phyloP scores from a whole-genome alignment of 2,888 invertebrate genomes.

The Eupelmus urozonus region DNA sequence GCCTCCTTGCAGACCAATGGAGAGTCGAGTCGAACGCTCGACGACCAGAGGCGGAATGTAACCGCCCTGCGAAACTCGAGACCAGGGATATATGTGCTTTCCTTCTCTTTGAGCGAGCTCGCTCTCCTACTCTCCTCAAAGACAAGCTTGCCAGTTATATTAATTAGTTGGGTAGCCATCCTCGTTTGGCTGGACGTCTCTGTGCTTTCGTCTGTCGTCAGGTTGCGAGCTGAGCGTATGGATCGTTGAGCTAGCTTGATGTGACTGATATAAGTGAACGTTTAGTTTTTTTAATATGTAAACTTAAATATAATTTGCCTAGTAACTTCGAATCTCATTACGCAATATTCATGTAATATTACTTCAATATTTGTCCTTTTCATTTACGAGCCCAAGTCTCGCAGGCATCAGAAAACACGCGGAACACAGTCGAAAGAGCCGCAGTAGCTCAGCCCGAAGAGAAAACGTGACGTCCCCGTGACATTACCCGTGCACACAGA shows the following conservation, averaged over 20 bases:
- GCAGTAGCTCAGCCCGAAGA: background rate
- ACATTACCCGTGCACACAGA: background rate
- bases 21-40: constrained; percentile 35
- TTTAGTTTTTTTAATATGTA: no score
- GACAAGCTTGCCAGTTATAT: constrained; percentile 57
- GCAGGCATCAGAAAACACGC: background rate
- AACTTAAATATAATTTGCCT: no score
- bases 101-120: background rate
- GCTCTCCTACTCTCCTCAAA: constrained; percentile 11
- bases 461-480: background rate
- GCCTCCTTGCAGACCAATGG: constrained; percentile 47
- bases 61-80: constrained; percentile 51
- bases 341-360: no score
- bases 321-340: no score
- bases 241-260: no score
- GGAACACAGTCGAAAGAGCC: background rate
- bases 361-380: no score
- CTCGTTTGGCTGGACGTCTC: constrained; percentile 56
- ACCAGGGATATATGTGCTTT: constrained; percentile 10
- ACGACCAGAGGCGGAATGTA: constrained; percentile 36
- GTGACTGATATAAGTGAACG: no score
- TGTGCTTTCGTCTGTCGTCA: no score
- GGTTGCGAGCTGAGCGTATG: no score
- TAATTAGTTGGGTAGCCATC: constrained; percentile 71
- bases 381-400: no score